A percentile compares a stretch with the other conserved stretches of the same genome.
Conservation (phyloP, 2,888 invertebrate species). For the Apamea crenata region DNA sequence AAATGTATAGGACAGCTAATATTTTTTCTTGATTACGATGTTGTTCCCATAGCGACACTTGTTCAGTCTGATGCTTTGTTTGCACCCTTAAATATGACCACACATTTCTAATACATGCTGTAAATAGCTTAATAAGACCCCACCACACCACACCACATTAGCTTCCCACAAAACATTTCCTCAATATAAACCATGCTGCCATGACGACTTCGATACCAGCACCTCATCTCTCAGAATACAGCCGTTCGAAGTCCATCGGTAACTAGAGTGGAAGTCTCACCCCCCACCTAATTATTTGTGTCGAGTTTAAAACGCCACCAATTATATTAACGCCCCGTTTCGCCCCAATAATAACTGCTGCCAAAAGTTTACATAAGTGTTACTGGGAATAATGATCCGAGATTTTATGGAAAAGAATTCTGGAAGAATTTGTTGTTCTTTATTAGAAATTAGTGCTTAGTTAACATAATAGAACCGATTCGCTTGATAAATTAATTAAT, state of each 20-base stretch:
- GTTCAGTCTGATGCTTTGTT: no score
- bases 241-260: slow-evolving; percentile 63
- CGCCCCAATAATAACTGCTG: slow-evolving; percentile 36
- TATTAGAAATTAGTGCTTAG: neutral
- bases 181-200: neutral
- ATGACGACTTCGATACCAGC: neutral
- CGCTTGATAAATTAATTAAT: no score
- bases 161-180: neutral
- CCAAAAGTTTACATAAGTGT: slow-evolving; percentile 33
- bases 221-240: slow-evolving; percentile 71
- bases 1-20: neutral
- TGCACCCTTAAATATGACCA: neutral
- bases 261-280: slow-evolving; percentile 73
- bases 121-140: neutral
- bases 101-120: neutral
- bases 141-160: no score
- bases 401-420: neutral
- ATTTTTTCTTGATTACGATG: neutral
- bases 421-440: neutral
- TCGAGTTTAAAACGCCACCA: slow-evolving; percentile 78
- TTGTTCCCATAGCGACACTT: neutral
- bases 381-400: slow-evolving; percentile 6
- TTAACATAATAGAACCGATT: neutral
- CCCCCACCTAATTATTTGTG: slow-evolving; percentile 82
- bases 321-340: slow-evolving; percentile 74